Base-by-base conservation (phyloP, 2,888 invertebrate species). In the Mythimna albipuncta region DNA sequence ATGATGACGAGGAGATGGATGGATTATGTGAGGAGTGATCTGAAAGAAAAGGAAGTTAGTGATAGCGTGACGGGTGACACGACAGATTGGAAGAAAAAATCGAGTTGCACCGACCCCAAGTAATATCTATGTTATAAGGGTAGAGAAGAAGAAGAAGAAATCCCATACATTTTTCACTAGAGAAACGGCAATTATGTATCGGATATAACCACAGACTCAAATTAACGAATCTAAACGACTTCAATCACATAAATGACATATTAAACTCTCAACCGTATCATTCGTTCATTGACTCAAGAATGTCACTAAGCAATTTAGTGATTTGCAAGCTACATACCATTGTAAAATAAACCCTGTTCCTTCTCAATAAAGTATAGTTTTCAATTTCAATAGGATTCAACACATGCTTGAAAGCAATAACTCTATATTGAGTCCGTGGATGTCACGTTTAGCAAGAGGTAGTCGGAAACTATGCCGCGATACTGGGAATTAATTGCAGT, bases 361-460 rank as follows among this genome's bases (percentile, higher is more conserved):
- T 1, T 0, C 13, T 19, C 0, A 11, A 19, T 69, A 75, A 26
- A 65, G 63, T 71, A 54, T 32, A 55, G n/a, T 10, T 57, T 69
- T 63, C 50, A 52, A 65, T 57, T 50, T 61, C 16, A 63, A 52
- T 57, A 47, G 21, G n/a, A 59, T 50, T 73, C 55, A 58, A 71
- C 69, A 83, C 81, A 88, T 85, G 82, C 69, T 85, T 73, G 67
- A 32, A 76, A 81, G 82, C 84, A 88, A 89, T 85, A 80, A 69
- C 68, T 82, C 68, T 83, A 77, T 79, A 81, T 81, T 79, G 86
- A 84, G 85, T 86, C 79, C 71, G 77, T 83, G 81, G 79, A 84
- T 82, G 87, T 86, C 83, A 79, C 67, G 72, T 83, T 79, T 74
- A 71, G 79, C 77, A 77, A 72, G 76, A 78, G 70, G 72, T 71